A percentile compares a stretch with the other conserved stretches of the same genome.
Conservation (phyloP, 2,888 invertebrate genomes). For the Hermaeophaga mercurialis region DNA sequence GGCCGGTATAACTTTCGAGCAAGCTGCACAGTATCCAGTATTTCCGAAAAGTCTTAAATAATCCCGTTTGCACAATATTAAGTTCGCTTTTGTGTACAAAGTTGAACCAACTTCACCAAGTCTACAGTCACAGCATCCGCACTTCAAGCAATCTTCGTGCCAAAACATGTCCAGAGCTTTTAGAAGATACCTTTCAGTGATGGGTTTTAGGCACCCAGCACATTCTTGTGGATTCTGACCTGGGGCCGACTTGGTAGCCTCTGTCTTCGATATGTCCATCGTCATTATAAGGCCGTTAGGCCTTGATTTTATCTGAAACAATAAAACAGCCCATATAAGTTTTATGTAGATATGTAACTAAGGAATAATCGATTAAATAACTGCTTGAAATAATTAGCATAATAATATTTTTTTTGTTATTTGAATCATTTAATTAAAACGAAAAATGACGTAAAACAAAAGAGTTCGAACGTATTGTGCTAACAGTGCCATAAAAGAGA, state of each 20-base stretch:
- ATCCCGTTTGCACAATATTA: constrained; percentile 94
- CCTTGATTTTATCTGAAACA: background rate
- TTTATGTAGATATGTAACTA: too few species aligned
- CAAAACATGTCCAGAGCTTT: constrained; percentile 93
- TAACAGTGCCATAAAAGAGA: too few species aligned
- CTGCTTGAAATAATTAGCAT: too few species aligned
- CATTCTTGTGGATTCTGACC: constrained; percentile 74
- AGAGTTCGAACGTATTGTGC: too few species aligned
- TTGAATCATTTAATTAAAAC: too few species aligned
- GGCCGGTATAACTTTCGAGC: constrained; percentile 96
- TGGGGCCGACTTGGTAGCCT: constrained; percentile 58
- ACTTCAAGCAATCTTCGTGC: constrained; percentile 98
- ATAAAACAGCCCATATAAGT: too few species aligned
- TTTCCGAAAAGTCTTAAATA: constrained; percentile 96
- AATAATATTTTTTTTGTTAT: too few species aligned
- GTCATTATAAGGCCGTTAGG: constrained; percentile 68
- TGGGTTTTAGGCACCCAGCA: constrained; percentile 92
- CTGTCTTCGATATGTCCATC: constrained; percentile 87
- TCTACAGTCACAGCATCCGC: constrained; percentile 95
- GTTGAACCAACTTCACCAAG: constrained; percentile 96
- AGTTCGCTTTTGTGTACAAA: constrained; percentile 92
- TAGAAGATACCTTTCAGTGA: constrained; percentile 87
- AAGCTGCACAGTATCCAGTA: constrained; percentile 95
- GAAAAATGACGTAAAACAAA: too few species aligned
- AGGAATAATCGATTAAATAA: too few species aligned